Conservation (phyloP, 2,797 vertebrate species). For the Cryptoblepharus egeriae region DNA sequence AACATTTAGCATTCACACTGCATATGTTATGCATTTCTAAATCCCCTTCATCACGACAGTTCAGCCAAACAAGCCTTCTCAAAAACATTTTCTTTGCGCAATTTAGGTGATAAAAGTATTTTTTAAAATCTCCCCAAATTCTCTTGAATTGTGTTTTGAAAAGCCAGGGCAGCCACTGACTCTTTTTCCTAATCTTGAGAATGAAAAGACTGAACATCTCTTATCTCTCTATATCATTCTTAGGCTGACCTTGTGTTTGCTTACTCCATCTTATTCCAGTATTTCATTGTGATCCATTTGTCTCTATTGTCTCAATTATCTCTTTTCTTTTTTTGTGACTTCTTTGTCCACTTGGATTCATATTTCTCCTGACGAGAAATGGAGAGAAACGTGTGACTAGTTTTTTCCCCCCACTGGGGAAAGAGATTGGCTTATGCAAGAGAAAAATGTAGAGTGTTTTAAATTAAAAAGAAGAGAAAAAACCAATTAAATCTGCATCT, state of each 20-base stretch:
- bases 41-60: not conserved
- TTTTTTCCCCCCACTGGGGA: slow-evolving; percentile 11
- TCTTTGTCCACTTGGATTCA: slow-evolving; percentile 33
- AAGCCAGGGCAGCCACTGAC: not conserved
- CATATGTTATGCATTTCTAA: not conserved
- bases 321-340: not conserved
- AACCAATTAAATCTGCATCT: slow-evolving; percentile 67
- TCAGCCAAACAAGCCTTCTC: slow-evolving; percentile 4
- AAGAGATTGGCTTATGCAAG: slow-evolving; percentile 57
- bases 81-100: not conserved
- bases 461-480: slow-evolving; percentile 29
- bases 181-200: not conserved
- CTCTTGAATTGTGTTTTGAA: slow-evolving; percentile 12
- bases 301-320: not conserved
- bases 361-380: slow-evolving; percentile 45
- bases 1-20: not conserved
- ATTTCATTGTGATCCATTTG: slow-evolving; percentile 14
- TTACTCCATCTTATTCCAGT: slow-evolving; percentile 2
- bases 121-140: slow-evolving; percentile 10
- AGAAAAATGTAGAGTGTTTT: slow-evolving; percentile 45
- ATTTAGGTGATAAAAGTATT: not conserved
- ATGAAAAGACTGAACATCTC: fast-evolving
- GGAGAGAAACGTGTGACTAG: slow-evolving; percentile 41
- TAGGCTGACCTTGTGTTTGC: not conserved
- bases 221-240: fast-evolving